Evolutionary conservation across 1,140 invertebrate genomes (phyloP), one percentile per base, ranked within the genome.

Genomic region (Helicoverpa armigera): DNA sequence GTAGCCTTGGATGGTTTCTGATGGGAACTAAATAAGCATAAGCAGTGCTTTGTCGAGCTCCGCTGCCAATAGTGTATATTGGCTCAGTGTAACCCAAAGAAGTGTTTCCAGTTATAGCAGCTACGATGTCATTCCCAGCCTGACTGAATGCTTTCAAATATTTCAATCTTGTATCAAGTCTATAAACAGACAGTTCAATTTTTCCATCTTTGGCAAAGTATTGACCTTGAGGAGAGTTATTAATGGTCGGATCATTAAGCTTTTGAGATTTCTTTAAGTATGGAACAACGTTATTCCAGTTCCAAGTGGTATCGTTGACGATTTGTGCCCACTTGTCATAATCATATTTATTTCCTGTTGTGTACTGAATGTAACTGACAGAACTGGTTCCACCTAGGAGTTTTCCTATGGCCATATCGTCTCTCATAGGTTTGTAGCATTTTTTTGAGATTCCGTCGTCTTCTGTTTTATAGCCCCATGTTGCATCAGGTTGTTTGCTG

Each of bases 1-100:
- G 67, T 14, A 90, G 70, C 69, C 97, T 97, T n/a, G 79, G 76
- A 50, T 96, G 85, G n/a, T 95, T 83, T n/a, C 94, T 85, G 10
- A 92, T 91, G 31, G 96, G 95, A 16, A 88, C 84, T 3, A 97
- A 84, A 86, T 96, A 97, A 0, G 96, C 96, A 81, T 93, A 94
- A 0, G 96, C 94, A 16, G 96, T 95, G 78, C 96, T 96, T 87
- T 96, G 96, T 16, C 96, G 90, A 14, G 91, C 89, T 13, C 96
- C 96, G 61, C 96, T 88, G 43, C 95, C 88, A 13, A 96, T 95
- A 0, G 96, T 97, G 69, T 86, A 96, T 89, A 95, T 90, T 0
- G 85, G 82, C 12, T 77, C 35, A 23, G 82, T 85, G 31, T 87
- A 88, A 11, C 91, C 91, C 0, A 89, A 65, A 3, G 50, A 78